Evolutionary conservation across 1,140 invertebrate species (phyloP).

Genomic region (Ceratina australensis): DNA sequence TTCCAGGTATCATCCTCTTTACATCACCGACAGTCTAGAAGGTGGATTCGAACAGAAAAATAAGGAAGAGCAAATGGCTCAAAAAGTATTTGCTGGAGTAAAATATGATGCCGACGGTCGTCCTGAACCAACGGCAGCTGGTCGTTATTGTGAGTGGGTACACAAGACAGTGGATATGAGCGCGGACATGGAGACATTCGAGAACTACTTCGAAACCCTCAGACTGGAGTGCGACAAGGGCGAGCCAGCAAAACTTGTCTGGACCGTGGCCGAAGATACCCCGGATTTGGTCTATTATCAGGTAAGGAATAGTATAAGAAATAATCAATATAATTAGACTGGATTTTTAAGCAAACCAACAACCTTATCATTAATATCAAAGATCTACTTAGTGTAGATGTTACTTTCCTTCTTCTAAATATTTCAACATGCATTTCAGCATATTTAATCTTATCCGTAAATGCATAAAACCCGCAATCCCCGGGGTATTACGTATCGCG

Average conservation of each 20-base stretch:
- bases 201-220: constrained; percentile 88
- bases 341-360: not conserved
- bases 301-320: constrained; percentile 78
- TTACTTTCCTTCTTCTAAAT: not conserved
- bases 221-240: constrained; percentile 87
- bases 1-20: constrained; percentile 93
- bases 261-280: constrained; percentile 90
- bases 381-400: not conserved
- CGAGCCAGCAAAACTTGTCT: constrained; percentile 86
- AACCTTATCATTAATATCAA: too few relatives aligned
- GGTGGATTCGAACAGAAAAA: constrained; percentile 91
- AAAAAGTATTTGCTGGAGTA: constrained; percentile 90
- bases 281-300: constrained; percentile 93
- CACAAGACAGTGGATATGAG: constrained; percentile 87
- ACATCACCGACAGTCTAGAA: constrained; percentile 92
- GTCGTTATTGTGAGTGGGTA: constrained; percentile 88
- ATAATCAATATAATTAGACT: too few relatives aligned
- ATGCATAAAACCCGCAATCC: too few relatives aligned
- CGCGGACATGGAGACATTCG: constrained; percentile 84
- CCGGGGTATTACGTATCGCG: too few relatives aligned
- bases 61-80: constrained; percentile 83
- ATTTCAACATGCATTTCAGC: too few relatives aligned
- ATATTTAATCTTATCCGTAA: too few relatives aligned
- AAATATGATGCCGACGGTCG: constrained; percentile 87
- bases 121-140: constrained; percentile 88